Percentiles rank a stretch among this genome's conserved stretches.
phyloP scores from a whole-genome alignment of 1,140 invertebrate genomes.

The Penaeus chinensis region DNA sequence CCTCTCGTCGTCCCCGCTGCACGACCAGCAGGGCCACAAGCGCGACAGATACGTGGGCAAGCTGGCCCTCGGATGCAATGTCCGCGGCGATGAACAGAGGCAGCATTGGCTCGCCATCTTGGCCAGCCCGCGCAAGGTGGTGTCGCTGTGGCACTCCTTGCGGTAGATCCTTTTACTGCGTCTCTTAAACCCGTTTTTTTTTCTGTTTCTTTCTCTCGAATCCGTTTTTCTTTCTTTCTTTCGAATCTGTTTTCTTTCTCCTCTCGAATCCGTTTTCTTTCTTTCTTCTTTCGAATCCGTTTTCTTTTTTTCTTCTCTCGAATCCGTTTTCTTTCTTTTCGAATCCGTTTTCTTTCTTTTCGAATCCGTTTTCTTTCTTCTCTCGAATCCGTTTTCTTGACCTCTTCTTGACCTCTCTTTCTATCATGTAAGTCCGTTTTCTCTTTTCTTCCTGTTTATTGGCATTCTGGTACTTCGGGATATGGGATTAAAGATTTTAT shows the following conservation, averaged over 20 bases:
- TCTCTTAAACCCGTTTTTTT: neutral
- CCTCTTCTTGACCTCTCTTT: too few species aligned
- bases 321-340: neutral
- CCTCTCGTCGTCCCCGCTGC: slow-evolving; percentile 1
- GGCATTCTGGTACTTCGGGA: neutral
- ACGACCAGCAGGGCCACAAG: slow-evolving; percentile 43
- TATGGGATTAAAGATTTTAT: neutral
- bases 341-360: neutral
- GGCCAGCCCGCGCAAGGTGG: slow-evolving; percentile 73
- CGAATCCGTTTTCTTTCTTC: too few species aligned
- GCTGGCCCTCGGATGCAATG: slow-evolving; percentile 71
- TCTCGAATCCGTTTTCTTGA: neutral
- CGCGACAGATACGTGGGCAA: slow-evolving; percentile 69
- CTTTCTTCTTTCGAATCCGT: neutral
- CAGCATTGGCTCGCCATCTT: slow-evolving; percentile 75
- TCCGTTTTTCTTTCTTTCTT: neutral
- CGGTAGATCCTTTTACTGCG: slow-evolving; percentile 65
- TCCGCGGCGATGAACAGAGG: slow-evolving; percentile 69
- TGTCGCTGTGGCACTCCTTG: slow-evolving; percentile 74
- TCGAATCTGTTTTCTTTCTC: neutral
- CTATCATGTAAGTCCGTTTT: neutral
- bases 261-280: neutral
- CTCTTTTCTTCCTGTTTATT: neutral
- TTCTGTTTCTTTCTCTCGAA: neutral
- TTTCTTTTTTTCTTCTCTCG: neutral